Evolutionary conservation across 2,888 invertebrate genomes (phyloP).

Genomic region (Bugula neritina): DNA sequence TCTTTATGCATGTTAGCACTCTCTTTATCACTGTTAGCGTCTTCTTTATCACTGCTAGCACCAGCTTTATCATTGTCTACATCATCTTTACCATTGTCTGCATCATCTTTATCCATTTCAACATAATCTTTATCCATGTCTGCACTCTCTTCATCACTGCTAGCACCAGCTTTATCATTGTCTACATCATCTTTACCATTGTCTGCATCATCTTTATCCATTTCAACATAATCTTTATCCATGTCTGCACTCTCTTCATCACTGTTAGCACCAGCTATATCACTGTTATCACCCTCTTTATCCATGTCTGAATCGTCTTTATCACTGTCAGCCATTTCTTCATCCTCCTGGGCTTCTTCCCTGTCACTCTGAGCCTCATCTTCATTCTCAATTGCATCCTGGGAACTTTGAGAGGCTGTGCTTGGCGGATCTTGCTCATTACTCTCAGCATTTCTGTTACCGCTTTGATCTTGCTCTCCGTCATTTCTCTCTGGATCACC

Average conservation of each 20-base stretch:
- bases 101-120: not conserved
- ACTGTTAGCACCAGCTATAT: not conserved
- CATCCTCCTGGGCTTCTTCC: not conserved
- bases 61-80: not conserved
- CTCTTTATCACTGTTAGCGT: constrained; percentile 7
- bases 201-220: not conserved
- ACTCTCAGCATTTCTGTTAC: too few species aligned
- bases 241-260: not conserved
- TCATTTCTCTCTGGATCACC: too few species aligned
- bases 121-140: not conserved
- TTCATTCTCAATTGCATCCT: not conserved
- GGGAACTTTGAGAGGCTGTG: too few species aligned
- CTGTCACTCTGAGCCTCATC: not conserved
- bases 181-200: not conserved
- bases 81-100: not conserved
- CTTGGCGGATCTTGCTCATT: too few species aligned
- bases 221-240: not conserved
- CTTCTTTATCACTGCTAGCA: not conserved
- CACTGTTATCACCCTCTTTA: not conserved
- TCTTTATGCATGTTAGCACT: not conserved
- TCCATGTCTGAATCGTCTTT: not conserved
- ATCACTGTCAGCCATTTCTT: not conserved
- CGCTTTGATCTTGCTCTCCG: too few species aligned
- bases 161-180: not conserved
- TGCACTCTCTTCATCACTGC: not conserved